Evolutionary conservation across 2,797 vertebrate species (phyloP).

Genomic region (Choloepus didactylus): DNA sequence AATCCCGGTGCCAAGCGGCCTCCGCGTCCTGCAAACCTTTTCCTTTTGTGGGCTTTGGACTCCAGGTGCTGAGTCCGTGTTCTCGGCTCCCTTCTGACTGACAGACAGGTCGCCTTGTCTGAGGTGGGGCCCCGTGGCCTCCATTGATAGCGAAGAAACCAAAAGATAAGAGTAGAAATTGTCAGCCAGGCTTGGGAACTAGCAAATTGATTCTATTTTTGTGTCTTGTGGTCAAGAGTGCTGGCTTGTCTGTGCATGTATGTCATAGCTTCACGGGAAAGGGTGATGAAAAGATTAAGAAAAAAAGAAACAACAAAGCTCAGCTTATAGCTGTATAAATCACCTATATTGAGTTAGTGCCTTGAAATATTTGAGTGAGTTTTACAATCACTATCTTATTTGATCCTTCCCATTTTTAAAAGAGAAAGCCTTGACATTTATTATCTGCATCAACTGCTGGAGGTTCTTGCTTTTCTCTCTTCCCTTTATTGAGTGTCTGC

Average conservation of each 20-base stretch:
- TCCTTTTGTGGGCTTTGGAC: background rate
- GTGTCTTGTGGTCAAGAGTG: background rate
- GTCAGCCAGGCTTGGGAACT: background rate
- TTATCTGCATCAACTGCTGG: too few relatives aligned
- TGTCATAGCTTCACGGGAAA: background rate
- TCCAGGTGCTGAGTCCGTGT: background rate
- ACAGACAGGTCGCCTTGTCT: too few relatives aligned
- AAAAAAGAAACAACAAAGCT: background rate
- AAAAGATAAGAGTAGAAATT: background rate
- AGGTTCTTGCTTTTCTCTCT: background rate
- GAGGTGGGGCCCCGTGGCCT: background rate
- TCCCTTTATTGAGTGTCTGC: too few relatives aligned
- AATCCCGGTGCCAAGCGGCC: too few relatives aligned
- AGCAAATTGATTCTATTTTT: background rate
- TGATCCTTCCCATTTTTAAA: background rate
- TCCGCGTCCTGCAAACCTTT: accelerated
- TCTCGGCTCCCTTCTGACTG: background rate
- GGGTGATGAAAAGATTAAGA: background rate
- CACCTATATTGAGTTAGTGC: background rate
- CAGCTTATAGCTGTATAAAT: background rate
- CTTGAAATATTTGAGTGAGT: background rate
- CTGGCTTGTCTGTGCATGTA: background rate
- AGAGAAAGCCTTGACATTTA: background rate
- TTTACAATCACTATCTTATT: background rate
- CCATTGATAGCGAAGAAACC: background rate